Evolutionary conservation across 2,888 invertebrate species (phyloP).

Genomic region (Cacoxenus indagator): DNA sequence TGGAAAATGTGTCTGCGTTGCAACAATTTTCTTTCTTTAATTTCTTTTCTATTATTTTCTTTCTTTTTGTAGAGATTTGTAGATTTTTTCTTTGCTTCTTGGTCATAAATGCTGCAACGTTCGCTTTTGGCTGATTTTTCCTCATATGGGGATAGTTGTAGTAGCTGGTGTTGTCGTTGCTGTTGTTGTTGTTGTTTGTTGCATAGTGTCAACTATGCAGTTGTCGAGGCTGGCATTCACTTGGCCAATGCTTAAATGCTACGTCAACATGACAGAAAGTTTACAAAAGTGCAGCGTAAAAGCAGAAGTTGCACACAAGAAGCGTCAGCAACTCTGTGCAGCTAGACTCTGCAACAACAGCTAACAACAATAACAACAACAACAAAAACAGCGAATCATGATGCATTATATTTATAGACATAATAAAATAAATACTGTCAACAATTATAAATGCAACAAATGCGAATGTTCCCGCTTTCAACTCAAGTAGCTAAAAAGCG

Average conservation of each 20-base stretch:
- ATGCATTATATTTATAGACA: constrained; percentile 64
- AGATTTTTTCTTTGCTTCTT: constrained; percentile 6
- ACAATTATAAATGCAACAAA: constrained; percentile 60
- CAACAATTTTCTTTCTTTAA: constrained; percentile 38
- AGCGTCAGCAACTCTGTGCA: background rate
- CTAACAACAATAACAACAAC: constrained; percentile 26
- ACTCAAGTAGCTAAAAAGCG: background rate
- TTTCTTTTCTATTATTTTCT: constrained; percentile 15
- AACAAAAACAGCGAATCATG: too few species aligned
- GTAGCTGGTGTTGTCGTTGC: constrained; percentile 16
- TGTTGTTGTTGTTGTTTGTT: constrained; percentile 23
- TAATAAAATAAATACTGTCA: constrained; percentile 63
- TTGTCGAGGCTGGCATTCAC: constrained; percentile 6
- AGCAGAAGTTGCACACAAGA: background rate
- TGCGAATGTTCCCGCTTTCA: constrained; percentile 51
- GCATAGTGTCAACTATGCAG: constrained; percentile 30
- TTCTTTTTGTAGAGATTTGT: too few species aligned
- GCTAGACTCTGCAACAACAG: constrained; percentile 6
- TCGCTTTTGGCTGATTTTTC: constrained; percentile 13
- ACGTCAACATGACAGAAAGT: background rate
- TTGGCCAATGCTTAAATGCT: constrained; percentile 11
- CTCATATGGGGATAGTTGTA: constrained; percentile 1
- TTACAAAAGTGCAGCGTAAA: background rate
- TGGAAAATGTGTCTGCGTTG: constrained; percentile 60
- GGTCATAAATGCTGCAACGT: background rate